Evolutionary conservation across 2,888 invertebrate species (phyloP).

Genomic region (Aspidiotus rigidus): DNA sequence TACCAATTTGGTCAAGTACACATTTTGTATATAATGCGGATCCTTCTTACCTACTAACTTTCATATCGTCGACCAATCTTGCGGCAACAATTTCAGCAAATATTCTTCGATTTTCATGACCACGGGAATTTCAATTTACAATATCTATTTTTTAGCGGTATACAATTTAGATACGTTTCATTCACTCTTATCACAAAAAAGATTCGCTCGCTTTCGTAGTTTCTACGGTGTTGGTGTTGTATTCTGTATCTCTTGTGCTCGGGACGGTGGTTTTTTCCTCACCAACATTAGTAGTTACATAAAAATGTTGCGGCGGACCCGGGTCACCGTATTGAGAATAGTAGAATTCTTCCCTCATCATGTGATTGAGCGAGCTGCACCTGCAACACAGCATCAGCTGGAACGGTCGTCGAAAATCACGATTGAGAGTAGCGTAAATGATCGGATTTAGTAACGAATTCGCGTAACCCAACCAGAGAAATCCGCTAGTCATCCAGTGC

Average conservation of each 20-base stretch:
- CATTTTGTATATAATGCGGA: no score
- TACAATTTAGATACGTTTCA: no score
- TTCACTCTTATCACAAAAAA: slow-evolving; percentile 25
- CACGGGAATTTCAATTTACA: no score
- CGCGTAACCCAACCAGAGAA: slow-evolving; percentile 87
- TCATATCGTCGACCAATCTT: no score
- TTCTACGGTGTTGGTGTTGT: slow-evolving; percentile 16
- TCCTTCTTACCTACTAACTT: no score
- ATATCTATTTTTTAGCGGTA: no score
- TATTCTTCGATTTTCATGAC: no score
- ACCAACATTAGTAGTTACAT: slow-evolving; percentile 24
- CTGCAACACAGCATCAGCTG: slow-evolving; percentile 88
- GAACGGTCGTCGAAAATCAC: slow-evolving; percentile 91
- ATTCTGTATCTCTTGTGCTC: slow-evolving; percentile 17
- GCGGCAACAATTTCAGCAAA: no score
- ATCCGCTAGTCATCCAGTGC: slow-evolving; percentile 66
- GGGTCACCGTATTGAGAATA: slow-evolving; percentile 86
- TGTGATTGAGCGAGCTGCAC: slow-evolving; percentile 75
- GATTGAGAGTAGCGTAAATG: slow-evolving; percentile 89
- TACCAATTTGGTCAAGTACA: no score
- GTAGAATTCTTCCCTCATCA: slow-evolving; percentile 91
- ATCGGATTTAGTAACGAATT: slow-evolving; percentile 90
- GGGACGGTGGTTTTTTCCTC: slow-evolving; percentile 26
- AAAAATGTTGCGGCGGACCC: slow-evolving; percentile 35
- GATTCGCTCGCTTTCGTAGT: slow-evolving; percentile 31